Percentiles rank a stretch among this genome's conserved stretches.
phyloP scores from a whole-genome alignment of 1,140 invertebrate species.

The Tribolium madens region DNA sequence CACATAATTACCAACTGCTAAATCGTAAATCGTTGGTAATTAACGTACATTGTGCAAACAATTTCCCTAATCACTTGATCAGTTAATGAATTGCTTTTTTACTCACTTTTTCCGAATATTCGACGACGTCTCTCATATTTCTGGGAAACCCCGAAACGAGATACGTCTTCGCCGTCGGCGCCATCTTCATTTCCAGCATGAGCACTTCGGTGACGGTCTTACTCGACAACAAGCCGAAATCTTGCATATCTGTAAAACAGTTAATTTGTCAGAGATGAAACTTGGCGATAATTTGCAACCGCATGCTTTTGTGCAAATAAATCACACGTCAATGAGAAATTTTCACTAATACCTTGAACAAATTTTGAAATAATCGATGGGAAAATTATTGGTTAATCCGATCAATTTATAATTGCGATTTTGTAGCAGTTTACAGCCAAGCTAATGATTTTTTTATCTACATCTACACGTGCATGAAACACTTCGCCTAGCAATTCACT shows the following conservation, averaged over 20 bases:
- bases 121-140: slow-evolving; percentile 90
- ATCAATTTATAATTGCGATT: background rate
- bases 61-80: background rate
- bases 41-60: background rate
- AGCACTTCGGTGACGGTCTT: slow-evolving; percentile 89
- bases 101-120: slow-evolving; percentile 87
- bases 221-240: slow-evolving; percentile 85
- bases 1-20: background rate
- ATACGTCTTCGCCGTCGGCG: slow-evolving; percentile 89
- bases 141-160: slow-evolving; percentile 96
- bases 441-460: background rate
- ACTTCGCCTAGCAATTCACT: background rate
- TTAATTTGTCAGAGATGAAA: background rate
- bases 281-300: background rate
- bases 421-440: background rate
- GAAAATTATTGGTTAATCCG: background rate
- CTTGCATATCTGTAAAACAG: slow-evolving; percentile 79
- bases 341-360: background rate
- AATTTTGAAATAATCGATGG: slow-evolving; percentile 6
- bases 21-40: background rate
- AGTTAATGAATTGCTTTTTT: slow-evolving; percentile 55
- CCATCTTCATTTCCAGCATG: slow-evolving; percentile 95
- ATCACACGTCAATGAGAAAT: slow-evolving; percentile 1
- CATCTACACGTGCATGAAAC: background rate
- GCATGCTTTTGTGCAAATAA: slow-evolving; percentile 13